phyloP scores from a whole-genome alignment of 1,140 invertebrate species.

The Leucophenga varia region DNA sequence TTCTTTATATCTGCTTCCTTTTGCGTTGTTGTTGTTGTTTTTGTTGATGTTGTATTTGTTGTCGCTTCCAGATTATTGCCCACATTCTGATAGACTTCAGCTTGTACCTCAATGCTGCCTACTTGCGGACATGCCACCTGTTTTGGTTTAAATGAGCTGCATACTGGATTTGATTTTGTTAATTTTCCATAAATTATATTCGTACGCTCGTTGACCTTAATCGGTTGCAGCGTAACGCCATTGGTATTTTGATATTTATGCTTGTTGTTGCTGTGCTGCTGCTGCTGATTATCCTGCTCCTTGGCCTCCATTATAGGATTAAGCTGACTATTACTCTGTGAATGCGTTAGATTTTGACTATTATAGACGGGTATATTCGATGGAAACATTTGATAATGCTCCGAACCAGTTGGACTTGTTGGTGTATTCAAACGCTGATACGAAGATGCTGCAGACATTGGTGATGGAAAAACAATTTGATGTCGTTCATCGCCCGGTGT shows the following conservation, averaged over 20 bases:
- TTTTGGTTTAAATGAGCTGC: conserved; percentile 52
- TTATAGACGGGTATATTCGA: conserved; percentile 54
- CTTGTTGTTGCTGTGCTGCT: no score
- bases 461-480: conserved; percentile 46
- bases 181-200: conserved; percentile 53
- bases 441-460: conserved; percentile 38
- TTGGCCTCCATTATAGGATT: conserved; percentile 53
- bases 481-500: conserved; percentile 50
- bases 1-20: neutral
- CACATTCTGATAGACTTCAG: conserved; percentile 53
- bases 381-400: conserved; percentile 55
- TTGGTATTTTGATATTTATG: conserved; percentile 37
- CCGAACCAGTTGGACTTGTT: conserved; percentile 45
- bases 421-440: conserved; percentile 42
- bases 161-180: conserved; percentile 32
- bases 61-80: conserved; percentile 15
- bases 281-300: conserved; percentile 34
- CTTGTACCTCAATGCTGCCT: conserved; percentile 41
- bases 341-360: conserved; percentile 30
- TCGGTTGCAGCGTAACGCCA: conserved; percentile 50
- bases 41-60: neutral
- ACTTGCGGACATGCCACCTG: conserved; percentile 39
- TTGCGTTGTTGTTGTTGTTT: conserved; percentile 8
- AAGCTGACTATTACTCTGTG: conserved; percentile 42
- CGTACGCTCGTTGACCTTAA: conserved; percentile 48